Conservation (phyloP, 2,113 vertebrate genomes). For the Lota lota region DNA sequence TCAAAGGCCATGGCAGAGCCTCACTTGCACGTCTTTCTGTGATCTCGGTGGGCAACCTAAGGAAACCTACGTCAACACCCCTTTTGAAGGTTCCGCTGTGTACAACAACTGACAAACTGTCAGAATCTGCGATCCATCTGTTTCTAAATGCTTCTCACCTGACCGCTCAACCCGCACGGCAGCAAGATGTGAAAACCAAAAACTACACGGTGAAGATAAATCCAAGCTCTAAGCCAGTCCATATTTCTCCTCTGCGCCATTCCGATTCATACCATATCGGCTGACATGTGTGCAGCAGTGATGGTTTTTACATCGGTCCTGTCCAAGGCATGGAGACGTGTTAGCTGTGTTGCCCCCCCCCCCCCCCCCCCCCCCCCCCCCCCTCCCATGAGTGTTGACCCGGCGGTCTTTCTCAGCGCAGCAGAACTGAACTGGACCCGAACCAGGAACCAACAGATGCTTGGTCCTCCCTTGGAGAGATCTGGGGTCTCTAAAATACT, state of each 20-base stretch:
- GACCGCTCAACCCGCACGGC: neutral
- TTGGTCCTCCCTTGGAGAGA: neutral
- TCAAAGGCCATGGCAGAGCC: too few relatives aligned
- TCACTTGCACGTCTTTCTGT: too few relatives aligned
- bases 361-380: too few relatives aligned
- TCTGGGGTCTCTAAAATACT: slow-evolving; percentile 7
- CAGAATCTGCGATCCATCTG: neutral
- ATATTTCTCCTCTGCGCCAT: too few relatives aligned
- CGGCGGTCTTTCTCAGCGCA: too few relatives aligned
- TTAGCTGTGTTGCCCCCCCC: too few relatives aligned
- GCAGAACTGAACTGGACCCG: neutral
- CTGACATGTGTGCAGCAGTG: neutral
- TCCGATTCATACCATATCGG: neutral
- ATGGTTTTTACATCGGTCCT: neutral
- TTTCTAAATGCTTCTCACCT: neutral
- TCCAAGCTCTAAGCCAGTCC: neutral
- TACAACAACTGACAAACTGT: slow-evolving; percentile 46
- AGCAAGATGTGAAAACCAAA: neutral
- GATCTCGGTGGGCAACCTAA: too few relatives aligned
- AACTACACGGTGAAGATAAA: neutral
- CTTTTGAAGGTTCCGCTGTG: too few relatives aligned
- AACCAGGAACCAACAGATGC: neutral
- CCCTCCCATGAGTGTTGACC: too few relatives aligned
- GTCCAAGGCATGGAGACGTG: neutral
- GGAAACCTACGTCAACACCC: too few relatives aligned